Evolutionary conservation across 2,888 invertebrate genomes (phyloP), one percentile per base, ranked within the genome.

Genomic region (Drosophila leonis): DNA sequence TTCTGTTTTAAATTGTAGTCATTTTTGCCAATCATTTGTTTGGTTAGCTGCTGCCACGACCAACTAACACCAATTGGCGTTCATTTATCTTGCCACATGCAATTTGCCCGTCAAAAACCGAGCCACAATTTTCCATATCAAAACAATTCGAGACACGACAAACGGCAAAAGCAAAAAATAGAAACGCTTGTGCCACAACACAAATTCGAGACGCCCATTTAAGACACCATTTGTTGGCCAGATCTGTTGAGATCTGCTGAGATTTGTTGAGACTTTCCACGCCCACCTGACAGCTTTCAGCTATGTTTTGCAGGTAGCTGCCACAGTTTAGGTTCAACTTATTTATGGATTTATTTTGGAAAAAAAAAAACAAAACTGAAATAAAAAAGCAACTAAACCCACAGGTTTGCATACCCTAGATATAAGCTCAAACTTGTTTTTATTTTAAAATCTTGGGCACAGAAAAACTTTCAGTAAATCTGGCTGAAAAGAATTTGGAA

Each of bases 51-150:
- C 42, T 60, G 63, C 66, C 69, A 66, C 75, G 82, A 72, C 82
- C 83, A 83, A 83, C 86, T 83, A 86, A 83, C 83, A 83, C 86
- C 83, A 83, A 86, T 86, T 83, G 83, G 72, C 76, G 78, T 67
- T 82, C 78, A 86, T 83, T 86, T 86, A 83, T 86, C 82, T 83
- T 65, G 83, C 80, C 67, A 75, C 85, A 86, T 83, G 87, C 83
- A 83, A 83, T 83, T 83, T 87, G 75, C 62, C 78, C 76, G 87
- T 83, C 86, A 80, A 83, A 86, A 82, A 52, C 54, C 57, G 65
- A 73, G 82, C 68, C 84, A 78, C 82, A 71, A 71, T 82, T 71
- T 73, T 70, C 68, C 65, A 75, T 73, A 82, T 73, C 83, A 75
- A 83, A 82, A 84, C 78, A 82, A 84, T 82, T 75, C 75, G 71